Conservation (phyloP, 2,888 invertebrate species). For the Melieria omissa region DNA sequence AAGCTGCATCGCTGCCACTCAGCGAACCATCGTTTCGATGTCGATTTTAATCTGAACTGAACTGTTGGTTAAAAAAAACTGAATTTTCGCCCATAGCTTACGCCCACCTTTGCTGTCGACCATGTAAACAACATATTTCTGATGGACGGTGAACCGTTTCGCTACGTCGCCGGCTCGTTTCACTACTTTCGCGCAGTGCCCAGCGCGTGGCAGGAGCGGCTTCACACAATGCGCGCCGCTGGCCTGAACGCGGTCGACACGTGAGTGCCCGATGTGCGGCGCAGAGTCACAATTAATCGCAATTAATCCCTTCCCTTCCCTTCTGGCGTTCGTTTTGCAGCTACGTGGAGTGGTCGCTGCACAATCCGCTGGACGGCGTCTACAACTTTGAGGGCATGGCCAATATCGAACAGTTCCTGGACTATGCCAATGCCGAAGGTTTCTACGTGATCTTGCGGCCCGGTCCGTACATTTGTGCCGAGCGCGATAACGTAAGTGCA, state of each 20-base stretch:
- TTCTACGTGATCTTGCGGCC: conserved; percentile 84
- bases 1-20: background rate
- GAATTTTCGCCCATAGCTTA: background rate
- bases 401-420: conserved; percentile 76
- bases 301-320: conserved; percentile 7
- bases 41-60: background rate
- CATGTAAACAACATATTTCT: conserved; percentile 73
- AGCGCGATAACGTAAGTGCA: conserved; percentile 76
- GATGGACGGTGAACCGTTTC: conserved; percentile 77
- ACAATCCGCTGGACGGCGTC: conserved; percentile 79
- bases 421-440: conserved; percentile 80
- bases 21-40: background rate
- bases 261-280: conserved; percentile 67
- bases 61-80: background rate
- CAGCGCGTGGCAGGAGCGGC: conserved; percentile 81
- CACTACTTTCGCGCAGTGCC: conserved; percentile 89
- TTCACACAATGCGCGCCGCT: conserved; percentile 80
- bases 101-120: conserved; percentile 68
- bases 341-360: conserved; percentile 90
- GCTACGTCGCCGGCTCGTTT: conserved; percentile 80
- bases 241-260: conserved; percentile 89
- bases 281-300: background rate
- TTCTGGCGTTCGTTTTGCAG: conserved; percentile 62
- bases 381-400: conserved; percentile 76
- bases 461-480: conserved; percentile 93